Evolutionary conservation across 2,888 invertebrate species (phyloP).

Genomic region (Hypena proboscidalis): DNA sequence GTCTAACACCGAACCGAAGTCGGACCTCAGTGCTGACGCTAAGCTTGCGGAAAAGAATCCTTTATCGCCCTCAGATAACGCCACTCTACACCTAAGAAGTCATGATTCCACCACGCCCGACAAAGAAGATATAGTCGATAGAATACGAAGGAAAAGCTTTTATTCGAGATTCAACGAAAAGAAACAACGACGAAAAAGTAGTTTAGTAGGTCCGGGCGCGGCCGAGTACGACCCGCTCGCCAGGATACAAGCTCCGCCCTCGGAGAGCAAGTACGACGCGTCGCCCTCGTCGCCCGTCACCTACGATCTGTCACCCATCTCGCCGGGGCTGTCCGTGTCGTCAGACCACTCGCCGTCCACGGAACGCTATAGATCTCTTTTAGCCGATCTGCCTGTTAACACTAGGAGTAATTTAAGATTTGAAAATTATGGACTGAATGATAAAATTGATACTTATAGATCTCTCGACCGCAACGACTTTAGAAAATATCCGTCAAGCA

Average conservation of each 20-base stretch:
- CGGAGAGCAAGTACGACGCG: conserved; percentile 65
- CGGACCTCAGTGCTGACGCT: conserved; percentile 63
- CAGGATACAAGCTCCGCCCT: conserved; percentile 70
- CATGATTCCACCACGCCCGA: conserved; percentile 80
- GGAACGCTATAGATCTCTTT: conserved; percentile 74
- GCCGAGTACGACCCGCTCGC: conserved; percentile 84
- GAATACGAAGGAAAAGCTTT: conserved; percentile 95
- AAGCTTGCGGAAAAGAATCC: conserved; percentile 60
- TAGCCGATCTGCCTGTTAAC: conserved; percentile 65
- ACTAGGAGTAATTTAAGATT: conserved; percentile 68
- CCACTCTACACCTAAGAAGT: conserved; percentile 69
- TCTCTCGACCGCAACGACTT: conserved; percentile 80
- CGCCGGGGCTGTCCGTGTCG: conserved; percentile 70
- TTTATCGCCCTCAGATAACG: conserved; percentile 55
- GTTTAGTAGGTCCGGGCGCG: conserved; percentile 86
- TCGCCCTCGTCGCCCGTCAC: conserved; percentile 73
- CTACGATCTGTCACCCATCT: conserved; percentile 75
- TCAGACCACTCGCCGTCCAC: conserved; percentile 76
- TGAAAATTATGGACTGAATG: conserved; percentile 71
- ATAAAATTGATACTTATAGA: conserved; percentile 78
- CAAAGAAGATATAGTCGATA: conserved; percentile 91
- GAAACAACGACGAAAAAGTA: conserved; percentile 89
- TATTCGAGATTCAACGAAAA: conserved; percentile 95
- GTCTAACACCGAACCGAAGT: conserved; percentile 81
- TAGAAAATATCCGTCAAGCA: conserved; percentile 70